Evolutionary conservation across 2,888 invertebrate genomes (phyloP).

Genomic region (Pristionchus fissidentatus): DNA sequence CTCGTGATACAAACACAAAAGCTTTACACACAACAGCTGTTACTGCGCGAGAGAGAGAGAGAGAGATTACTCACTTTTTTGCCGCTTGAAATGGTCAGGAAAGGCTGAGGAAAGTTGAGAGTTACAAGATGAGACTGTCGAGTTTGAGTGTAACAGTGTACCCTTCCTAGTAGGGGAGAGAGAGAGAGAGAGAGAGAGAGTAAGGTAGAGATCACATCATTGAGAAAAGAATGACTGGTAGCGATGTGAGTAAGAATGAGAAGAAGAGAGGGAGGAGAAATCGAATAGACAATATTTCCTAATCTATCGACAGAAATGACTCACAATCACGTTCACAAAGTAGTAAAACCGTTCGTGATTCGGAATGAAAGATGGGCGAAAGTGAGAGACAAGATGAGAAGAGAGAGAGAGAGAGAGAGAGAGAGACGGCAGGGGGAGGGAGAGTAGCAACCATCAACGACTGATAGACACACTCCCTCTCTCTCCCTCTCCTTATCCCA

Average conservation of each 20-base stretch:
- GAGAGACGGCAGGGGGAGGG: not conserved
- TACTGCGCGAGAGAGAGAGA: not conserved
- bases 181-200: not conserved
- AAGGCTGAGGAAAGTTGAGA: not conserved
- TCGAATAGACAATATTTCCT: not conserved
- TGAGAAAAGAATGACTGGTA: not conserved
- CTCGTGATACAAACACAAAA: too few species aligned
- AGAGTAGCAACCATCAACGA: not conserved
- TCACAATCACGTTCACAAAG: not conserved
- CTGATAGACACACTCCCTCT: too few species aligned
- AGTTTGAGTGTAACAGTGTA: not conserved
- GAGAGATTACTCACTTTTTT: not conserved
- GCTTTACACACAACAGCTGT: too few species aligned
- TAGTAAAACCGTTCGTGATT: not conserved
- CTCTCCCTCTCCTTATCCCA: too few species aligned
- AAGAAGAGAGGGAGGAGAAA: not conserved
- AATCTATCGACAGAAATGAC: not conserved
- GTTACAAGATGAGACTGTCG: not conserved
- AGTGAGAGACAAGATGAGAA: not conserved
- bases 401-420: not conserved
- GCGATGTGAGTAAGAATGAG: not conserved
- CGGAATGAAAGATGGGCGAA: not conserved
- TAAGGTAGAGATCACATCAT: slow-evolving; percentile 26
- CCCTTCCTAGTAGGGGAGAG: not conserved
- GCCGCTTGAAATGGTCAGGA: not conserved